Percentiles rank a stretch among this genome's conserved stretches.
Conservation (phyloP, 53 echinoderm and acorn worm genomes). For the Astropecten irregularis region DNA sequence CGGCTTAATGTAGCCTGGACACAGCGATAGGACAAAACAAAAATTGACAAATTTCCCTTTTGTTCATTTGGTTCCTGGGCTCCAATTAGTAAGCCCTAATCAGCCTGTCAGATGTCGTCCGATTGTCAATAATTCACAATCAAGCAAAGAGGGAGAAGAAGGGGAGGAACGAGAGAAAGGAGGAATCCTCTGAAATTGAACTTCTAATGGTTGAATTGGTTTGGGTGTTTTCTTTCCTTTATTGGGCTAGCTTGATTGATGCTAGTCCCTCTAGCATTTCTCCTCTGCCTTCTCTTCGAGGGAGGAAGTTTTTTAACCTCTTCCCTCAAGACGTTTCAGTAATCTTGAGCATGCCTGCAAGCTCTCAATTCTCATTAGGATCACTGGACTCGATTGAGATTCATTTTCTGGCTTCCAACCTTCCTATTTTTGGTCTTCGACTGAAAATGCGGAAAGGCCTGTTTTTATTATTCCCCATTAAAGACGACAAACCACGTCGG, state of each 20-base stretch:
- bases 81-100: constrained; percentile 38
- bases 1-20: too few species aligned
- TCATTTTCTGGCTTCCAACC: not conserved
- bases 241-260: constrained; percentile 22
- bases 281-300: not conserved
- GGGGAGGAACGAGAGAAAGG: too few species aligned
- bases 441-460: constrained; percentile 5
- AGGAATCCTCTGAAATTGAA: not conserved
- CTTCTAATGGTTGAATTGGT: constrained; percentile 7
- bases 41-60: too few species aligned
- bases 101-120: constrained; percentile 31
- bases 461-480: too few species aligned
- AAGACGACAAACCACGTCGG: too few species aligned
- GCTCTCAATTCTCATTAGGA: not conserved
- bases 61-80: too few species aligned
- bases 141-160: not conserved
- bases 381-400: not conserved
- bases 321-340: not conserved
- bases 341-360: too few species aligned
- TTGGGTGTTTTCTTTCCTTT: constrained; percentile 26
- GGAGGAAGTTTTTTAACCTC: too few species aligned
- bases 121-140: constrained; percentile 34
- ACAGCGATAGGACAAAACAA: too few species aligned
- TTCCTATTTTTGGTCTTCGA: too few species aligned
- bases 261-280: not conserved